phyloP scores from a whole-genome alignment of 2,888 invertebrate genomes.

The Seira musarum region DNA sequence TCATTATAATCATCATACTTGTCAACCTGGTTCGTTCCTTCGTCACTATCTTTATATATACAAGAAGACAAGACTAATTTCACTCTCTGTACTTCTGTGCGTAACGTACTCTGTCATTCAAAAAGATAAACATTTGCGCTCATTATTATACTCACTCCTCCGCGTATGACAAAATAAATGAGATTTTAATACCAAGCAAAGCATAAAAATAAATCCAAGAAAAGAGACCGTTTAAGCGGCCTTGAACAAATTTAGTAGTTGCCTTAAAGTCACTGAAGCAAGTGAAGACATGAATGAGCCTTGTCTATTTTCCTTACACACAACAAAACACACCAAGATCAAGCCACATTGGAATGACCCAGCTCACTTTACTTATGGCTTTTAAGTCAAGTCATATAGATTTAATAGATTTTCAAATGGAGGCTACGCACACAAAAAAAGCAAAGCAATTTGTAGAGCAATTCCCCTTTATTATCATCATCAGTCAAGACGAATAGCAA shows the following conservation, averaged over 20 bases:
- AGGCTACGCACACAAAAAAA: too few species aligned
- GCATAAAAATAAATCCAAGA: constrained; percentile 59
- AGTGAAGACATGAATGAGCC: constrained; percentile 30
- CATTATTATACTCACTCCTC: background rate
- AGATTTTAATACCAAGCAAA: constrained; percentile 59
- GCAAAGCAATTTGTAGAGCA: constrained; percentile 20
- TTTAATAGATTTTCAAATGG: constrained; percentile 12
- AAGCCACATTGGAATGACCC: too few species aligned
- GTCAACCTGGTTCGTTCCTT: background rate
- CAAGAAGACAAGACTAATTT: constrained; percentile 40
- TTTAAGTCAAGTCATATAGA: background rate
- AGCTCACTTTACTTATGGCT: too few species aligned
- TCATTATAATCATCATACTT: constrained; percentile 30
- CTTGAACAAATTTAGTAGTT: constrained; percentile 58
- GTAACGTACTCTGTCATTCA: constrained; percentile 21
- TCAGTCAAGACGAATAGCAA: background rate
- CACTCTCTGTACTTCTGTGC: constrained; percentile 19
- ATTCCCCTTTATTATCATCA: constrained; percentile 15
- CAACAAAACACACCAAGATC: too few species aligned
- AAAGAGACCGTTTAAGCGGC: constrained; percentile 44
- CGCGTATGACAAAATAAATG: constrained; percentile 56
- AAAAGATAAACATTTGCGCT: constrained; percentile 40
- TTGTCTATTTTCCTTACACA: background rate
- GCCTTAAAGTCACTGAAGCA: constrained; percentile 59
- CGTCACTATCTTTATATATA: background rate